These are phyloP conservation scores for Dermatemys mawii DNA, from an alignment of 2,113 vertebrate genomes.

Conservation along the genomic window DNA sequence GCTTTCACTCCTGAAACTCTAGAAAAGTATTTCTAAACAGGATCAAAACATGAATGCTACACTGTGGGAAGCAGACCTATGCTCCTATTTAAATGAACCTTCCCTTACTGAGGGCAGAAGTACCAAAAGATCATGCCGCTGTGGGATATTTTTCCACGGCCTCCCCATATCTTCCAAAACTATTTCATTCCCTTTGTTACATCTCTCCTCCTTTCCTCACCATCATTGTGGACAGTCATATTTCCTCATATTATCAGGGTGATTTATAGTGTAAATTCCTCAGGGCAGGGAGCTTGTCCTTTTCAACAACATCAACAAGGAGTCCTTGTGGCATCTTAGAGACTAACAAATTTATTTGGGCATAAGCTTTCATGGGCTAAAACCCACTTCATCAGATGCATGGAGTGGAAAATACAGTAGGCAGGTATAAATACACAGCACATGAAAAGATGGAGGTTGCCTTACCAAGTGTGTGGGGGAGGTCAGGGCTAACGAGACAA, in stretches of 20 bases:
- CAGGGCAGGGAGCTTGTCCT: not conserved
- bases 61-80: not conserved
- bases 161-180: not conserved
- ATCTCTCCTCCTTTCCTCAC: not conserved
- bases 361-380: too few relatives aligned
- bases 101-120: accelerated
- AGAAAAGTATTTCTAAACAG: not conserved
- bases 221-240: not conserved
- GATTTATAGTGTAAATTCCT: not conserved
- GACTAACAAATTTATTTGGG: too few relatives aligned
- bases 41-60: not conserved
- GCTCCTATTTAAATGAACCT: not conserved
- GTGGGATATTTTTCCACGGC: accelerated
- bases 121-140: not conserved
- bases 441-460: too few relatives aligned
- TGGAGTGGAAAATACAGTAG: too few relatives aligned
- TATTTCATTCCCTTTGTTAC: not conserved
- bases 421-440: too few relatives aligned
- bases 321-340: too few relatives aligned
- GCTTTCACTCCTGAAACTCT: not conserved
- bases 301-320: not conserved
- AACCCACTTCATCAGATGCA: too few relatives aligned
- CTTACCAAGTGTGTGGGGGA: too few relatives aligned
- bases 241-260: not conserved
- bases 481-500: too few relatives aligned